Base-by-base conservation (phyloP, 2,113 vertebrate genomes). In the Epinephelus moara region DNA sequence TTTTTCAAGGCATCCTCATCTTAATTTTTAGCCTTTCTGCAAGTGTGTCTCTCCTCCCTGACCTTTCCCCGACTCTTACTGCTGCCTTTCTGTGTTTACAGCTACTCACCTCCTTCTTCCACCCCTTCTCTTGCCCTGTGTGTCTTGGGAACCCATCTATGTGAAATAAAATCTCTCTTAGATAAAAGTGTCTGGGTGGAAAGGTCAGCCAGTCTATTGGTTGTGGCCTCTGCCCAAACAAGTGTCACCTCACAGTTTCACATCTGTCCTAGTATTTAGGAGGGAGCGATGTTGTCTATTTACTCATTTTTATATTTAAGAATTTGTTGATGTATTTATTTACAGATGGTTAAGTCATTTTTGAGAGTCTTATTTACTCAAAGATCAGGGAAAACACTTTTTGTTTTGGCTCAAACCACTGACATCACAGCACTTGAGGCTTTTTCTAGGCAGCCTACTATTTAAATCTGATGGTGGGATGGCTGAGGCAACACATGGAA, bases 121-220 rank as follows among this genome's bases (percentile, higher is more conserved):
- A 37, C 49, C n/a, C 12, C 5, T 21, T 62, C 14, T 8, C 55
- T 37, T 21, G 25, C 19, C 69, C 42, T 57, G 42, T 45, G 11
- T 68, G 72, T 55, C 15, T 80, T 10, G 53, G 74, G 76, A 77
- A 73, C 15, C 2, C 3, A 25, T 79, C 79, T 59, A 60, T 47
- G 69, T 82, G 88, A 85, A 87, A 85, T 67, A 50, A 80, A 85
- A 86, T 86, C 59, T 76, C 69, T 13, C 53, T 72, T 74, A 30
- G 49, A 67, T 62, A 76, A 13, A 50, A 78, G 52, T 81, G 50
- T 80, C 42, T 78, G 49, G 6, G 25, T 66, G 23, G 66, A 80
- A 60, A 79, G 77, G 81, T 33, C 67, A 78, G 60, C 17, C 57
- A 27, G 70, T 78, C 60, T 66, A 14, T 63, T 81, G 13, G 19